Conservation (phyloP, 1,140 invertebrate genomes). For the Trachelipus rathkii region DNA sequence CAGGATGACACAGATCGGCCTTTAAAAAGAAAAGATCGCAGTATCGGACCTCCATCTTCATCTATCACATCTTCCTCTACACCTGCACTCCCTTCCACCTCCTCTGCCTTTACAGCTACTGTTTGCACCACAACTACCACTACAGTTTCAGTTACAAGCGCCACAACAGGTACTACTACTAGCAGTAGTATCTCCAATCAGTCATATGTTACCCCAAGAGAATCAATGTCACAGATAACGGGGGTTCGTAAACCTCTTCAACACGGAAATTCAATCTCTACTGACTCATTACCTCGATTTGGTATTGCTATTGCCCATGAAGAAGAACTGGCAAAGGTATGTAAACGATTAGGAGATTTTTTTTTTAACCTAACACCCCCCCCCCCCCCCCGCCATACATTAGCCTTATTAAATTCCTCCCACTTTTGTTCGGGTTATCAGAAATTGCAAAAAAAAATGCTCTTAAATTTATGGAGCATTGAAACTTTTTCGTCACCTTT, state of each 20-base stretch:
- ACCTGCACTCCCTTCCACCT: conserved; percentile 9
- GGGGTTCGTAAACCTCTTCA: conserved; percentile 81
- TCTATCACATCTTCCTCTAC: conserved; percentile 29
- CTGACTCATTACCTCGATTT: conserved; percentile 78
- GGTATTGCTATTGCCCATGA: conserved; percentile 88
- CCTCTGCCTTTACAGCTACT: background rate
- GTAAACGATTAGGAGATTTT: conserved; percentile 6
- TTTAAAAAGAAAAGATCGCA: conserved; percentile 59
- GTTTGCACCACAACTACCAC: background rate
- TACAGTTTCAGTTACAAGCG: conserved; percentile 32
- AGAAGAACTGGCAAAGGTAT: conserved; percentile 76
- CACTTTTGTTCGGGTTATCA: too few species aligned
- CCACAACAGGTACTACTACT: conserved; percentile 48
- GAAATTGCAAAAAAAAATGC: background rate
- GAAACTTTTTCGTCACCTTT: too few species aligned
- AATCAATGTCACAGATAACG: conserved; percentile 77
- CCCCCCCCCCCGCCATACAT: too few species aligned
- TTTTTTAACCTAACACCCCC: too few species aligned
- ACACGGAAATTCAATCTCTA: conserved; percentile 86
- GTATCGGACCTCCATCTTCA: conserved; percentile 32
- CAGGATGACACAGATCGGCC: conserved; percentile 37
- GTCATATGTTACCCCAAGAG: background rate
- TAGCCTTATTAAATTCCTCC: too few species aligned
- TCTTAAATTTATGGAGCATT: too few species aligned
- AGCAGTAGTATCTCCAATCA: conserved; percentile 47